A percentile compares a stretch with the other conserved stretches of the same genome.
phyloP scores from a whole-genome alignment of 2,888 invertebrate species.

The Stratiomys singularior region DNA sequence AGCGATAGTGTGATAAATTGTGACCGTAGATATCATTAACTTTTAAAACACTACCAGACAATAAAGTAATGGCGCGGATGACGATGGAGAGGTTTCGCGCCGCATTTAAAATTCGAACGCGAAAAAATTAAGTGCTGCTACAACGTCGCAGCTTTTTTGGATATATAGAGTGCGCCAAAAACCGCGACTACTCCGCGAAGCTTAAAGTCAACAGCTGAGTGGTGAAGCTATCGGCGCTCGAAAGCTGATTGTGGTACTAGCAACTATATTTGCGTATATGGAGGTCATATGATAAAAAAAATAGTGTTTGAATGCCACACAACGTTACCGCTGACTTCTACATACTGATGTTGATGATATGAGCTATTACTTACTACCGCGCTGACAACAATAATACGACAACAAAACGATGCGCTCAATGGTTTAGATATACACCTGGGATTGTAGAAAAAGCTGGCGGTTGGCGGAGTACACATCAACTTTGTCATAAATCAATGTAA shows the following conservation, averaged over 20 bases:
- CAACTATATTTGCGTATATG: slow-evolving; percentile 35
- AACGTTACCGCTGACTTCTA: slow-evolving; percentile 3
- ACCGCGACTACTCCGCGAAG: slow-evolving; percentile 22
- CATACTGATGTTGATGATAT: slow-evolving; percentile 13
- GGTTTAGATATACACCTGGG: too few relatives aligned
- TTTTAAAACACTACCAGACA: not conserved
- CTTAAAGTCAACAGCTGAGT: slow-evolving; percentile 12
- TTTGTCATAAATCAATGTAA: slow-evolving; percentile 12
- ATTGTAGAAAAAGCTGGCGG: too few relatives aligned
- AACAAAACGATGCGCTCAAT: slow-evolving; percentile 1
- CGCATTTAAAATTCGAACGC: slow-evolving; percentile 32
- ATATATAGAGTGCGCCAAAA: not conserved
- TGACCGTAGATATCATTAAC: not conserved
- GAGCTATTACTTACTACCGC: not conserved
- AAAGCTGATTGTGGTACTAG: slow-evolving; percentile 6
- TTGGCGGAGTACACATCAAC: not conserved
- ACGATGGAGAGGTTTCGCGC: not conserved
- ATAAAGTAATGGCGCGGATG: not conserved
- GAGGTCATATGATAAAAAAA: slow-evolving; percentile 43
- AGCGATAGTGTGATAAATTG: not conserved
- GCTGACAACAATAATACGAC: slow-evolving; percentile 2
- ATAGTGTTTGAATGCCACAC: slow-evolving; percentile 27
- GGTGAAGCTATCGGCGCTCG: slow-evolving; percentile 1
- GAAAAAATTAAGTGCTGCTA: slow-evolving; percentile 27
- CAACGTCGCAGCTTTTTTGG: not conserved